These are phyloP conservation scores for Prosopocoilus inquinatus DNA, from an alignment of 2,888 invertebrate genomes.

Conservation along the genomic window DNA sequence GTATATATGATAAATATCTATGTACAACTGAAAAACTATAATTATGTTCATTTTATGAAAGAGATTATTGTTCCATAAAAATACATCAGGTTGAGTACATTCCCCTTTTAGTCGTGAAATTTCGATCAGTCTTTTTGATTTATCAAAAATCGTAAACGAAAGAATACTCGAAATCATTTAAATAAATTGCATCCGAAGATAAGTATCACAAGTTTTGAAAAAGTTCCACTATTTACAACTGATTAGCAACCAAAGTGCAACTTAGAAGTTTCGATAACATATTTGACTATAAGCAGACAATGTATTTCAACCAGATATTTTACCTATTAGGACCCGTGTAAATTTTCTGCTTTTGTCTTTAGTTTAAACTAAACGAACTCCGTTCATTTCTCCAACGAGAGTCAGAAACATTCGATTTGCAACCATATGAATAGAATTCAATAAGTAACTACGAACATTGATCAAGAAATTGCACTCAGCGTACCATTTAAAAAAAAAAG, in stretches of 20 bases:
- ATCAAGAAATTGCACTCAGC: too few relatives aligned
- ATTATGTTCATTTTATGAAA: conserved; percentile 15
- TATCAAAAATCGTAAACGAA: conserved; percentile 23
- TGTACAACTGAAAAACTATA: conserved; percentile 27
- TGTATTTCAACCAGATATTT: conserved; percentile 15
- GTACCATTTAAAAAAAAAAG: too few relatives aligned
- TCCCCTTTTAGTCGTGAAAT: conserved; percentile 12
- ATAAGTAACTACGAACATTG: conserved; percentile 22
- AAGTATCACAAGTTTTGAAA: conserved; percentile 20
- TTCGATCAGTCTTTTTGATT: conserved; percentile 21
- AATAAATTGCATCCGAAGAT: conserved; percentile 8
- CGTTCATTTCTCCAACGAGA: too few relatives aligned
- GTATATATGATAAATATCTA: conserved; percentile 29
- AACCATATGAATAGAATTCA: conserved; percentile 12
- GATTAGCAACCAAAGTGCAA: conserved; percentile 1
- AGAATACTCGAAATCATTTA: conserved; percentile 6
- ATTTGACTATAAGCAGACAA: conserved; percentile 8
- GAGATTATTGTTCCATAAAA: conserved; percentile 19
- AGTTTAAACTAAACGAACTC: too few relatives aligned
- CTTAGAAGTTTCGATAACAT: not conserved
- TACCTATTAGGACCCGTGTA: conserved; percentile 16
- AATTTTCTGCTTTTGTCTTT: conserved; percentile 3
- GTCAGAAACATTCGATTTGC: conserved; percentile 3
- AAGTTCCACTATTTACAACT: conserved; percentile 1
- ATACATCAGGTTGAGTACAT: conserved; percentile 15